These are phyloP conservation scores for Sparus aurata DNA, from an alignment of 2,797 vertebrate genomes.

Conservation along the genomic window DNA sequence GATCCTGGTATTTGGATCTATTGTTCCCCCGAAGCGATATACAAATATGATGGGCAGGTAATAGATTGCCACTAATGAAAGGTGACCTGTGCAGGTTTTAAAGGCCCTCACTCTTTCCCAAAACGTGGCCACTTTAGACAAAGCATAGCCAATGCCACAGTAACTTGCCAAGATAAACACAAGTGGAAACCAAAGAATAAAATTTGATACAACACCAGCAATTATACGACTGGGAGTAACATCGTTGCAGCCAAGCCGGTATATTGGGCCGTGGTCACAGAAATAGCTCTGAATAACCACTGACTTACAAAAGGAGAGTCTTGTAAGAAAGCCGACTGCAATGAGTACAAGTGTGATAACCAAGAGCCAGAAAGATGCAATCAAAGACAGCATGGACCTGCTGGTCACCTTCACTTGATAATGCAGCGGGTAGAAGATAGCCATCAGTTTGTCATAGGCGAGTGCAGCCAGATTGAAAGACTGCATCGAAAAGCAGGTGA, in stretches of 20 bases:
- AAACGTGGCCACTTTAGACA: constrained; percentile 56
- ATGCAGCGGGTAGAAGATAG: constrained; percentile 77
- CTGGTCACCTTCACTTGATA: constrained; percentile 68
- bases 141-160: constrained; percentile 39
- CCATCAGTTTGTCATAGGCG: constrained; percentile 75
- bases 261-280: constrained; percentile 76
- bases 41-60: constrained; percentile 30
- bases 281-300: constrained; percentile 71
- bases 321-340: constrained; percentile 60
- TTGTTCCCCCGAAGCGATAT: neutral
- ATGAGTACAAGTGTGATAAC: neutral
- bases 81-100: constrained; percentile 72
- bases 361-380: constrained; percentile 48
- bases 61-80: constrained; percentile 72
- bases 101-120: constrained; percentile 61
- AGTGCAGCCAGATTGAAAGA: constrained; percentile 71
- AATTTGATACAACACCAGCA: neutral
- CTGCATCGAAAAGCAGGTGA: constrained; percentile 58
- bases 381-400: constrained; percentile 60
- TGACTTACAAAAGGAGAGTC: constrained; percentile 75
- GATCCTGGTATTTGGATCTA: constrained; percentile 67
- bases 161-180: constrained; percentile 63
- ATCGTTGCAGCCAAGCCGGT: constrained; percentile 67
- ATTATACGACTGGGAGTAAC: constrained; percentile 27
- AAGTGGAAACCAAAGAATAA: constrained; percentile 56